A percentile compares a stretch with the other conserved stretches of the same genome.
Conservation (phyloP, 2,113 vertebrate species). For the Pelobates fuscus region DNA sequence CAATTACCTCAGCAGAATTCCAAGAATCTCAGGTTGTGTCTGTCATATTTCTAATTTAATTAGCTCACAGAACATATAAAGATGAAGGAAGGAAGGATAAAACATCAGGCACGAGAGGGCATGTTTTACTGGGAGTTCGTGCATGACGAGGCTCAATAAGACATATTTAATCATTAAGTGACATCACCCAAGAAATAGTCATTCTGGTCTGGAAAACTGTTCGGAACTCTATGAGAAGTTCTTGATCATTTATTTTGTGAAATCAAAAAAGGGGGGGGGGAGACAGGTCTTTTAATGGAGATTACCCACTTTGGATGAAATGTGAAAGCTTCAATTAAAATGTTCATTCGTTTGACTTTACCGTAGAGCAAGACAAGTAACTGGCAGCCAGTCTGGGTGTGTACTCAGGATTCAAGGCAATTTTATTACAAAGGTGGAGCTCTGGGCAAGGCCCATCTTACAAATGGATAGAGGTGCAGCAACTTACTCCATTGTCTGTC, state of each 20-base stretch:
- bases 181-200: conserved; percentile 24
- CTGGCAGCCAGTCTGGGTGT: conserved; percentile 44
- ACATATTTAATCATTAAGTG: conserved; percentile 40
- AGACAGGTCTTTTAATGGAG: too few relatives aligned
- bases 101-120: conserved; percentile 40
- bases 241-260: background rate
- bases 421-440: conserved; percentile 49
- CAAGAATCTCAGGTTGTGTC: conserved; percentile 23
- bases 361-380: conserved; percentile 1
- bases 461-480: conserved; percentile 48
- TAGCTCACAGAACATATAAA: conserved; percentile 27
- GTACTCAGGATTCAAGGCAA: conserved; percentile 41
- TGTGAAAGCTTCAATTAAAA: too few relatives aligned
- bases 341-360: background rate
- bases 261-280: background rate
- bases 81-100: conserved; percentile 34
- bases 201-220: background rate
- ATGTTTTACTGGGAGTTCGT: conserved; percentile 38
- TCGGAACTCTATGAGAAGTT: background rate
- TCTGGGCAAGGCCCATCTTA: conserved; percentile 39
- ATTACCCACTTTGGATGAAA: too few relatives aligned
- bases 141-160: conserved; percentile 29
- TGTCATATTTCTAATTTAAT: conserved; percentile 31
- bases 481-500: conserved; percentile 37
- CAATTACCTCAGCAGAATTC: conserved; percentile 33